Conservation (phyloP, 2,888 invertebrate species). For the Drosophila kambysellisi region DNA sequence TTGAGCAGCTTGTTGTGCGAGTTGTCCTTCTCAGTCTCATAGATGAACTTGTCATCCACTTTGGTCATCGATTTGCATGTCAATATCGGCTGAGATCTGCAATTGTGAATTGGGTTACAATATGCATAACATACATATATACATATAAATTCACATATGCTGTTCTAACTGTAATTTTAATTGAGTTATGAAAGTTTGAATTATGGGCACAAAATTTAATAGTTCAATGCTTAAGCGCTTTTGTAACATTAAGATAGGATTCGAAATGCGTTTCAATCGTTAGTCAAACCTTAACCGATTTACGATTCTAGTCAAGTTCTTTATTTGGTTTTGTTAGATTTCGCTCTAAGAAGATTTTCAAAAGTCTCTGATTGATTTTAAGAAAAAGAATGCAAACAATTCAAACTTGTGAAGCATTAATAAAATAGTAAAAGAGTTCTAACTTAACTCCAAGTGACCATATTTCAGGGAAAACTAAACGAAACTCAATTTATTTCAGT, state of each 20-base stretch:
- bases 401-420: neutral
- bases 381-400: neutral
- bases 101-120: neutral
- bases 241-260: no score
- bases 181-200: neutral
- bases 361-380: neutral
- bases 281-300: neutral
- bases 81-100: conserved; percentile 88
- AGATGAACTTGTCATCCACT: conserved; percentile 92
- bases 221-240: neutral
- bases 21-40: conserved; percentile 93
- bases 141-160: neutral
- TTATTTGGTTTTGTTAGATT: neutral
- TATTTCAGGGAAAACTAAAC: neutral
- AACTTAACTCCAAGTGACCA: neutral
- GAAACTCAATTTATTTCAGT: neutral
- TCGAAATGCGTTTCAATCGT: neutral
- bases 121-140: neutral
- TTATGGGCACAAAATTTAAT: neutral
- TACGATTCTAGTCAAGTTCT: neutral
- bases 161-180: neutral
- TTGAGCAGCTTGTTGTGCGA: conserved; percentile 92
- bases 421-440: neutral
- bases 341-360: neutral
- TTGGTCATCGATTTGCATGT: conserved; percentile 88